A percentile compares a stretch with the other conserved stretches of the same genome.
Evolutionary conservation across 2,113 vertebrate species (phyloP).

Genomic region (Takifugu bimaculatus): DNA sequence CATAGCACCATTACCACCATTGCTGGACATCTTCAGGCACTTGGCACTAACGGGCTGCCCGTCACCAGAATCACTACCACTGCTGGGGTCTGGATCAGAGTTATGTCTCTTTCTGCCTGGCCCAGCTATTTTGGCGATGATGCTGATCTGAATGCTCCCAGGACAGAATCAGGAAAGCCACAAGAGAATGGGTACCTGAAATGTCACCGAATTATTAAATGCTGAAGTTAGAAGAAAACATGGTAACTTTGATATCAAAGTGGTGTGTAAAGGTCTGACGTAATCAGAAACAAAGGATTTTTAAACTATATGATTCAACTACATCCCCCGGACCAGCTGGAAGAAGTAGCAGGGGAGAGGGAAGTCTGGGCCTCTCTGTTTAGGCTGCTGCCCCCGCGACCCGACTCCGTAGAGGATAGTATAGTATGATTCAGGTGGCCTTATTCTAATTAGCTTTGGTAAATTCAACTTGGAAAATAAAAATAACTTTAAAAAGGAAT

Average conservation of each 20-base stretch:
- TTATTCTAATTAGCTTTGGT: background rate
- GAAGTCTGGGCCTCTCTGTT: too few species aligned
- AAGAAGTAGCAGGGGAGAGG: too few species aligned
- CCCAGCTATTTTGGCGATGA: conserved; percentile 99
- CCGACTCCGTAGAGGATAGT: too few species aligned
- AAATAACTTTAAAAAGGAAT: background rate
- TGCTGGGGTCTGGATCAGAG: conserved; percentile 95
- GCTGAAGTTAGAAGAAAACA: background rate
- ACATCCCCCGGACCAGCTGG: too few species aligned
- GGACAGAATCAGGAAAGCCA: conserved; percentile 82
- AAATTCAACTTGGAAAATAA: background rate
- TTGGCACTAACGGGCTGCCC: conserved; percentile 88
- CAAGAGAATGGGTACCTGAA: conserved; percentile 34
- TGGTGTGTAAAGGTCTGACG: background rate
- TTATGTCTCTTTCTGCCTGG: conserved; percentile 95
- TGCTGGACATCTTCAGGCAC: conserved; percentile 86
- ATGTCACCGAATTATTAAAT: background rate
- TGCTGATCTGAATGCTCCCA: conserved; percentile 83
- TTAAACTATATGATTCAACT: too few species aligned
- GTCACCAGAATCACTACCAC: conserved; percentile 82
- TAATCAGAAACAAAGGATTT: background rate
- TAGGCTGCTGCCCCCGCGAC: too few species aligned
- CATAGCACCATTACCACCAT: conserved; percentile 39
- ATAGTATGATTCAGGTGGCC: too few species aligned
- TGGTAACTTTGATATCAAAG: background rate